Conservation (phyloP, 2,888 invertebrate species). For the Cecidostiba fungosa region DNA sequence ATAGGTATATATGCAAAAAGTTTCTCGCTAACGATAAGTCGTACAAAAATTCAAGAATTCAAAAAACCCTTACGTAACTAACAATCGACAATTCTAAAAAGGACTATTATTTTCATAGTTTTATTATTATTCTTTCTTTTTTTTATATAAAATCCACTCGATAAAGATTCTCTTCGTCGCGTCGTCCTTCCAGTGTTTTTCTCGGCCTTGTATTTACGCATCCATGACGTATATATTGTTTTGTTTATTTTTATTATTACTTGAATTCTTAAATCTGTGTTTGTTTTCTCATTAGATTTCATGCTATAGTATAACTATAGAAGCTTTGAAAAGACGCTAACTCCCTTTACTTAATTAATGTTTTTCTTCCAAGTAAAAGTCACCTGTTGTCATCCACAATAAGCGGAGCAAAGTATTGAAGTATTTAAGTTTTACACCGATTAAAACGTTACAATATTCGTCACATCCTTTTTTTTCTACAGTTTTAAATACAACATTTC, state of each 20-base stretch:
- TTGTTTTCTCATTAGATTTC: conserved; percentile 41
- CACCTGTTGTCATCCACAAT: conserved; percentile 52
- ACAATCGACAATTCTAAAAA: conserved; percentile 57
- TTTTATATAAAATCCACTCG: conserved; percentile 44
- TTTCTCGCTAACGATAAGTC: conserved; percentile 54
- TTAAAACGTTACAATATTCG: conserved; percentile 50
- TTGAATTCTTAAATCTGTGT: conserved; percentile 16
- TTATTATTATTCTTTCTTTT: conserved; percentile 21
- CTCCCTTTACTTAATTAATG: conserved; percentile 50
- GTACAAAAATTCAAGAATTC: conserved; percentile 63
- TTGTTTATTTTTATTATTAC: conserved; percentile 25
- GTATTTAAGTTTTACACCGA: conserved; percentile 52
- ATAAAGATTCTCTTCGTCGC: conserved; percentile 49
- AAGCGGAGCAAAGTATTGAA: conserved; percentile 58
- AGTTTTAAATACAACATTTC: conserved; percentile 35
- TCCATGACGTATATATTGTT: conserved; percentile 26
- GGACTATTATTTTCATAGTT: conserved; percentile 40
- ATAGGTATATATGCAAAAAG: conserved; percentile 53
- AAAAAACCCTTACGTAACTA: conserved; percentile 61
- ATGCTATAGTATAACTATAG: conserved; percentile 13
- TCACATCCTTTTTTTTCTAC: conserved; percentile 46
- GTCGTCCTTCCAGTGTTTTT: conserved; percentile 20
- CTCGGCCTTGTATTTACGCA: conserved; percentile 33
- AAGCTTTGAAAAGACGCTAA: conserved; percentile 55
- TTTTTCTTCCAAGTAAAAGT: conserved; percentile 51